phyloP scores from a whole-genome alignment of 2,888 invertebrate species.

The Andrena hattorfiana region DNA sequence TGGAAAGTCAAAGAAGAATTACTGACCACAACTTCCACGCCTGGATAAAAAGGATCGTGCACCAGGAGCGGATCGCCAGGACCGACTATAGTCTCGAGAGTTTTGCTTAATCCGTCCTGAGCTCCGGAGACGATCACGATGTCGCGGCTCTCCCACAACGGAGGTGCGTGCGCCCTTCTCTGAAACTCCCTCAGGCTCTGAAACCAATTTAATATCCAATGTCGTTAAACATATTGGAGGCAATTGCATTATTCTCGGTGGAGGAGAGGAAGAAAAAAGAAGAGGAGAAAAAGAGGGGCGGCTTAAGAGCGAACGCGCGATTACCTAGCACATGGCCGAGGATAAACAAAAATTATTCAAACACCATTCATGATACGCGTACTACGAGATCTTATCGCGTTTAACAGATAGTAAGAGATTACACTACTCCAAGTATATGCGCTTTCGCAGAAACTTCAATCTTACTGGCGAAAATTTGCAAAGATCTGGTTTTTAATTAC shows the following conservation, averaged over 20 bases:
- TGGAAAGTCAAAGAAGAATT: background rate
- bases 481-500: constrained; percentile 59
- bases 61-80: constrained; percentile 90
- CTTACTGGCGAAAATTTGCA: background rate
- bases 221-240: constrained; percentile 67
- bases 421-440: background rate
- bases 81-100: constrained; percentile 90
- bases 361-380: background rate
- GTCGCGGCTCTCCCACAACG: constrained; percentile 87
- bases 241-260: constrained; percentile 59
- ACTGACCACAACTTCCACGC: constrained; percentile 89
- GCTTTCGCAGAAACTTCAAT: background rate
- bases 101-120: constrained; percentile 92
- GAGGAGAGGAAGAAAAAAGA: constrained; percentile 5
- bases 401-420: background rate
- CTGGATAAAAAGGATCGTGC: constrained; percentile 90
- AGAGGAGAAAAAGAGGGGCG: constrained; percentile 3
- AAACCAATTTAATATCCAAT: constrained; percentile 70
- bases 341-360: constrained; percentile 1
- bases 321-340: background rate
- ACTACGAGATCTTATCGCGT: background rate
- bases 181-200: constrained; percentile 88
- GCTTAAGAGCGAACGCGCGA: constrained; percentile 6
- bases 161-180: constrained; percentile 88
- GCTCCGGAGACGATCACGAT: constrained; percentile 90